Evolutionary conservation across 2,797 vertebrate species (phyloP).

Genomic region (Triplophysa yarkandensis): DNA sequence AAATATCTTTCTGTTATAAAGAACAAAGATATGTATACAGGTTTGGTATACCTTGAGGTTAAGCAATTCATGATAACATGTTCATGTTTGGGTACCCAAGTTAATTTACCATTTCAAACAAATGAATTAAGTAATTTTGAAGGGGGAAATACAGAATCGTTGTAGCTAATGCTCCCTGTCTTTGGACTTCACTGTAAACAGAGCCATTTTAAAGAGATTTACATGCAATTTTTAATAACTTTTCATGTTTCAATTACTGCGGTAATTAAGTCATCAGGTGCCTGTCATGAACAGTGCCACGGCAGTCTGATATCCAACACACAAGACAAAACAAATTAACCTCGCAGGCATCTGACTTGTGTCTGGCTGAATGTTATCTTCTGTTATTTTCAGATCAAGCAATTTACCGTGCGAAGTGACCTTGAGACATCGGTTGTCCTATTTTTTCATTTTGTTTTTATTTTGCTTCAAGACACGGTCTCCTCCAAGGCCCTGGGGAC

Average conservation of each 20-base stretch:
- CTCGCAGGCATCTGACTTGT: constrained; percentile 21
- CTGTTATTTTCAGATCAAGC: constrained; percentile 51
- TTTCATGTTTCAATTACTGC: constrained; percentile 36
- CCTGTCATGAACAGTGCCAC: constrained; percentile 22
- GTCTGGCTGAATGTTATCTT: constrained; percentile 31
- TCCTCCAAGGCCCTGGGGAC: constrained; percentile 43
- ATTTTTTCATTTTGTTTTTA: constrained; percentile 51
- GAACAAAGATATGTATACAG: too few relatives aligned
- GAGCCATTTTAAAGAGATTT: neutral
- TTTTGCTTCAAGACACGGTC: constrained; percentile 58
- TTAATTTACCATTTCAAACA: too few relatives aligned
- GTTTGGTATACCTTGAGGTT: too few relatives aligned
- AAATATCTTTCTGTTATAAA: too few relatives aligned
- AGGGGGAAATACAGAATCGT: too few relatives aligned
- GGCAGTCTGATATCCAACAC: constrained; percentile 20
- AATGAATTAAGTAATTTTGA: too few relatives aligned
- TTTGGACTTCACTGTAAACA: neutral
- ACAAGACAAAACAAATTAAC: constrained; percentile 53
- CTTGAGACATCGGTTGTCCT: constrained; percentile 53
- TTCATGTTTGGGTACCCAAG: too few relatives aligned
- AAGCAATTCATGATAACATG: too few relatives aligned
- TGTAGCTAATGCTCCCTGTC: neutral
- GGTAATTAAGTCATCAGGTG: constrained; percentile 29
- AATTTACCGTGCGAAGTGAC: constrained; percentile 56
- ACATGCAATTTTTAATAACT: neutral